Evolutionary conservation across 2,113 vertebrate species (phyloP).

Genomic region (Platycercus adscitus): DNA sequence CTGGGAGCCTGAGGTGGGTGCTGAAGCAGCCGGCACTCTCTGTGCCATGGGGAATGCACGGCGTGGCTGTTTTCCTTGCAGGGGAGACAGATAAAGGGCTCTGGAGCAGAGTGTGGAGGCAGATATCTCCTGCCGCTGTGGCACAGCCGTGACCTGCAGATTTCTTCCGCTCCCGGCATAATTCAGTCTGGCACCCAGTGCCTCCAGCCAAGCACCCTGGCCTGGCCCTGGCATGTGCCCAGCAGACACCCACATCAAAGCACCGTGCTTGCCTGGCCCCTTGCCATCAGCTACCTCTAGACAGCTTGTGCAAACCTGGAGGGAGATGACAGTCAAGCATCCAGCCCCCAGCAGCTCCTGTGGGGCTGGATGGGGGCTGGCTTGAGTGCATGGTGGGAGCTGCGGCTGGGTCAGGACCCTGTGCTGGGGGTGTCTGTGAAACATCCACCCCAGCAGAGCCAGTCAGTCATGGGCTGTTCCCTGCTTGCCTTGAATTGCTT

Average conservation of each 20-base stretch:
- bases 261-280: background rate
- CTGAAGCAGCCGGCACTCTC: background rate
- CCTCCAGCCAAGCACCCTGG: conserved; percentile 9
- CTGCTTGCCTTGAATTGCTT: background rate
- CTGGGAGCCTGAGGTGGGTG: background rate
- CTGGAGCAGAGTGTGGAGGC: background rate
- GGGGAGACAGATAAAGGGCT: background rate
- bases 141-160: conserved; percentile 10
- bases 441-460: background rate
- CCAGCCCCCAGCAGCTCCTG: background rate
- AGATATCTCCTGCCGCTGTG: background rate
- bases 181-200: conserved; percentile 32
- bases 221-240: conserved; percentile 29
- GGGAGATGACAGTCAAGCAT: background rate
- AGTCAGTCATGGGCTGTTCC: background rate
- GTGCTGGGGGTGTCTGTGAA: background rate
- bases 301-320: background rate
- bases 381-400: background rate
- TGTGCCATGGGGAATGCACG: fast-evolving
- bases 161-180: background rate
- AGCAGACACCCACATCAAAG: conserved; percentile 53
- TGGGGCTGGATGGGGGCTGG: background rate
- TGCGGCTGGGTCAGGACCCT: background rate
- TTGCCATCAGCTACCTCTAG: conserved; percentile 25
- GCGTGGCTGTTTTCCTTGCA: background rate